Conservation (phyloP, 2,797 vertebrate species). For the Prionace glauca region DNA sequence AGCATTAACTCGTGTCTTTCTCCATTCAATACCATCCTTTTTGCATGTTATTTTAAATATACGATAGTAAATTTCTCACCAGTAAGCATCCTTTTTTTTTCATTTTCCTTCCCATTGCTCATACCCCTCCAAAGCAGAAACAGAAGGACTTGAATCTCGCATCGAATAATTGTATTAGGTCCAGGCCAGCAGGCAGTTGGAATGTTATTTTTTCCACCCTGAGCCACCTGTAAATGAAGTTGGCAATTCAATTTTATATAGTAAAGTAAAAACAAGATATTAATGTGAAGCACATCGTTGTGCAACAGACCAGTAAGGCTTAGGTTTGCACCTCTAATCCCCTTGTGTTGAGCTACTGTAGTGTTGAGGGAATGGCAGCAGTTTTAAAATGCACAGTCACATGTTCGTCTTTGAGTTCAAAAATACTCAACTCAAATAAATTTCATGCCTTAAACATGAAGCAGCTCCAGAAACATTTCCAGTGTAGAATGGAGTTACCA, state of each 20-base stretch:
- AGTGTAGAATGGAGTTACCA: not conserved
- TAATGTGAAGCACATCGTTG: no score
- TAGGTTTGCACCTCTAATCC: no score
- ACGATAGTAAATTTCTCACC: not conserved
- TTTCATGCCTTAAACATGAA: no score
- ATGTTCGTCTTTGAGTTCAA: no score
- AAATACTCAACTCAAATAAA: no score
- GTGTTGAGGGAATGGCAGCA: no score
- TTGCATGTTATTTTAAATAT: not conserved
- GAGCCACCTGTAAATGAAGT: not conserved
- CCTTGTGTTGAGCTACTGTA: no score
- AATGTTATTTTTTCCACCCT: no score
- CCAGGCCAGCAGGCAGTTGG: no score
- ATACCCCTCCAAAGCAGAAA: slow-evolving; percentile 40
- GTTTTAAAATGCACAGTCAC: no score
- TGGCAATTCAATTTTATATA: not conserved
- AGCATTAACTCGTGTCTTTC: not conserved
- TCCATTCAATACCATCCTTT: not conserved
- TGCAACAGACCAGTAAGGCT: no score
- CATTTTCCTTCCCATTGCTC: slow-evolving; percentile 36
- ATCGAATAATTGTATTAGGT: not conserved
- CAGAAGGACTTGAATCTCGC: not conserved
- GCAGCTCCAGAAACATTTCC: no score
- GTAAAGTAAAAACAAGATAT: not conserved
- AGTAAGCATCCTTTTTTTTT: slow-evolving; percentile 28